Base-by-base conservation (phyloP, 2,888 invertebrate genomes). In the Apamea epomidion region DNA sequence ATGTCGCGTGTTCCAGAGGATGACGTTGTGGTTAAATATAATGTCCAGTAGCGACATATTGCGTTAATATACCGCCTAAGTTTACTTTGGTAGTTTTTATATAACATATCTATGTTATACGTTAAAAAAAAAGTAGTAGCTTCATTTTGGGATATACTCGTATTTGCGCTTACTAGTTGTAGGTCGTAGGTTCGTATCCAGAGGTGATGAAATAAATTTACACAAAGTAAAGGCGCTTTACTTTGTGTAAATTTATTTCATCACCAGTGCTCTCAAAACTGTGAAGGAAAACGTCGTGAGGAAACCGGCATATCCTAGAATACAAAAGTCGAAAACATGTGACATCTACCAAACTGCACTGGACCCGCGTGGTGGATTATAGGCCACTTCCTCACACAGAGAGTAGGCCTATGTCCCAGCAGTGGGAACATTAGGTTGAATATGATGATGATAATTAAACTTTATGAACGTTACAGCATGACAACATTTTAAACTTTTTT, bases 1-100 rank as follows among this genome's bases (percentile, higher is more conserved):
- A 21, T 18, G 29, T 6, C 51, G 69, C 51, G 42, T 45, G 81
- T 70, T 74, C 86, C 69, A 25, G 18, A n/a, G 68, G 72, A 64
- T 73, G 62, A n/a, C 67, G 71, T 60, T 54, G 25, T 68, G 42
- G 51, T 67, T 51, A 18, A 21, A 71, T 51, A 62, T 54, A 60
- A 78, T 74, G 54, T 16, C 37, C 72, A 68, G n/a, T 16, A 48
- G 48, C 45, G 16, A 68, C n/a, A 29, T 58, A 58, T 48, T 84
- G 54, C 45, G 37, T 70, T 62, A 45, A 18, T 62, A 48, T 58
- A 42, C 32, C 69, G 5, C 81, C 48, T 64, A 60, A 58, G 25
- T 69, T 32, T 42, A 58, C 54, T 42, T 64, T 58, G 12, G 62
- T 51, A 42, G 7, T 68, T 37, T 21, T 29, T 85, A 60, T 29